Base-by-base conservation (phyloP, 2,113 vertebrate species). In the Colinus virginianus region DNA sequence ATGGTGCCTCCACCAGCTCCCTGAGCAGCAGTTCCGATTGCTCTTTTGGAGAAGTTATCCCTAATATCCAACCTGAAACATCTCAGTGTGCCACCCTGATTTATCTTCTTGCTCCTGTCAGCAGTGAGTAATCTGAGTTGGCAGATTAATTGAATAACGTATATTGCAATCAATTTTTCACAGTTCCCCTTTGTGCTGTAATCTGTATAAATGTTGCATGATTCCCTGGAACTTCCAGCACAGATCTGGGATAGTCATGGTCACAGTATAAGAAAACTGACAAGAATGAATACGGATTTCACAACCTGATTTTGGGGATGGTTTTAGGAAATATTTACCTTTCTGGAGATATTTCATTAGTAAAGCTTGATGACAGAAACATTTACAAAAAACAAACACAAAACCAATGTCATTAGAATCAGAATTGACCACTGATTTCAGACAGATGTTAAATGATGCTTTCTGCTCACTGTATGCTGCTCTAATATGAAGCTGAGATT, bases 151-250 rank as follows among this genome's bases (percentile, higher is more conserved):
- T 82, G 28, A 94, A 90, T 92, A 82, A 83, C 25, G 81, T 18
- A 87, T 76, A 80, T 18, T 43, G 42, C 30, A 78, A 96, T 88
- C 30, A 88, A 78, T 92, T 86, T 91, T 95, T 94, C 63, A 80
- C 85, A 94, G 93, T 80, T 95, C 75, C 38, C 87, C 34, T 80
- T 85, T 90, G 66, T 79, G 42, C 42, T 86, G 42, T 59, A 83
- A 83, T 95, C 70, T 78, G 15, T 71, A 74, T 82, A 86, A 91
- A 83, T 67, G 9, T 83, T 82, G 20, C 25, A 79, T 68, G 71
- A 61, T 26, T 91, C 68, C 20, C 71, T 80, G 51, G 51, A 48
- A 85, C 10, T 91, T 85, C 5, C 59, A 84, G 56, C 38, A 36
- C 9, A 15, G 76, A 80, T 87, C 83, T 70, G 36, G 51, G 18